These are phyloP conservation scores for Haemorhous mexicanus DNA, from an alignment of 2,113 vertebrate species.

Conservation along the genomic window DNA sequence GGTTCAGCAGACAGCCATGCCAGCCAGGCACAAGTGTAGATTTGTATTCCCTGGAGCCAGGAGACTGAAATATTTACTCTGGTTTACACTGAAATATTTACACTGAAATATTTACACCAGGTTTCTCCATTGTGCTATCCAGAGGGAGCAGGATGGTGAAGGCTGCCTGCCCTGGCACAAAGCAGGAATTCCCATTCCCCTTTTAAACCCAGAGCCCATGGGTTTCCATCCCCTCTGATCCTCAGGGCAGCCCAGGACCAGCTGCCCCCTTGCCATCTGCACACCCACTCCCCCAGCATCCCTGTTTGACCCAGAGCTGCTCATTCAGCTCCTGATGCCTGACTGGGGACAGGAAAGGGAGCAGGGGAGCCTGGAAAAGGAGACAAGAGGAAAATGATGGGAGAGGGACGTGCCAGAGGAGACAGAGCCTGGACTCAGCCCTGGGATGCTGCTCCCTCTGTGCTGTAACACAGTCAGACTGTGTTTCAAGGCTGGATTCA, in stretches of 20 bases:
- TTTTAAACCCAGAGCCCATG: neutral
- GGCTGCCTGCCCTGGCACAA: neutral
- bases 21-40: constrained; percentile 40
- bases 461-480: neutral
- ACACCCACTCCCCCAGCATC: neutral
- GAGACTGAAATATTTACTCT: constrained; percentile 51
- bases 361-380: neutral
- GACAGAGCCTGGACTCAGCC: neutral
- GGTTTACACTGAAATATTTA: constrained; percentile 34
- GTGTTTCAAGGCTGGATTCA: neutral
- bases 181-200: constrained; percentile 18
- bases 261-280: constrained; percentile 41
- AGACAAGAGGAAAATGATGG: neutral
- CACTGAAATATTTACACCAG: constrained; percentile 59
- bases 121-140: constrained; percentile 36
- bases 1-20: constrained; percentile 32
- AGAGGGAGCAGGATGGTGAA: constrained; percentile 39
- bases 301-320: neutral
- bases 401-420: neutral
- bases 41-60: constrained; percentile 41
- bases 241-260: neutral
- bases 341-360: neutral
- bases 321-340: neutral
- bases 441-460: fast-evolving
- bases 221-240: neutral